Conservation (phyloP, 2,113 vertebrate genomes). For the Calcarius ornatus region DNA sequence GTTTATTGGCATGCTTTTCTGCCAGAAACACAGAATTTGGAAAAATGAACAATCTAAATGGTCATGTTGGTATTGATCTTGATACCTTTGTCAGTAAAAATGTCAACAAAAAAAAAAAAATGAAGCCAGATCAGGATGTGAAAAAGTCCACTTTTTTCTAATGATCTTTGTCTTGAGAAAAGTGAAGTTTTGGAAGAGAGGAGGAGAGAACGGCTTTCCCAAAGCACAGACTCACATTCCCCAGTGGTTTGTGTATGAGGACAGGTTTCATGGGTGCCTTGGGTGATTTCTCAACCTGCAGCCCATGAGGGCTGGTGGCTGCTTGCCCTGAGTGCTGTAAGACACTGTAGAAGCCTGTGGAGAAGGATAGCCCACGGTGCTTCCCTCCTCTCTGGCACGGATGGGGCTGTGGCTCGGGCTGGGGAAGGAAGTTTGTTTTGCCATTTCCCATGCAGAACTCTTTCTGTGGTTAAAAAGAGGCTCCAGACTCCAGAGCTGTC, state of each 20-base stretch:
- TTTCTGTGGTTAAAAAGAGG: not conserved
- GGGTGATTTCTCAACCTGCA: not conserved
- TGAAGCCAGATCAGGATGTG: not conserved
- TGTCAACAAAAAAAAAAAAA: not conserved
- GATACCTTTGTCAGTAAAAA: not conserved
- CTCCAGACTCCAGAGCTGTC: constrained; percentile 24
- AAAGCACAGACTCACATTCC: accelerated
- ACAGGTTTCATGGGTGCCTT: not conserved
- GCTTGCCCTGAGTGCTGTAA: not conserved
- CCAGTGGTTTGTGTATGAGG: too few species aligned
- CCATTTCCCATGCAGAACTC: not conserved
- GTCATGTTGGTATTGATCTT: not conserved
- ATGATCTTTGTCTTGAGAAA: not conserved
- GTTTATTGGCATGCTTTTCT: constrained; percentile 3
- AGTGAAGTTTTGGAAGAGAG: not conserved
- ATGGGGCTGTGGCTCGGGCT: accelerated
- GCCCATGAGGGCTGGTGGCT: not conserved
- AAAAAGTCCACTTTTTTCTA: not conserved
- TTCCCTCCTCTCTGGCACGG: not conserved
- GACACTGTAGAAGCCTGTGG: accelerated
- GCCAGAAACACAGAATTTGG: not conserved
- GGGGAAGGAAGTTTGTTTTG: not conserved
- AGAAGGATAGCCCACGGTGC: not conserved
- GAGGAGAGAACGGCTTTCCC: not conserved
- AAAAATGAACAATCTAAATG: not conserved